phyloP scores from a whole-genome alignment of 2,113 vertebrate species.

The Tilapia sparmanii region DNA sequence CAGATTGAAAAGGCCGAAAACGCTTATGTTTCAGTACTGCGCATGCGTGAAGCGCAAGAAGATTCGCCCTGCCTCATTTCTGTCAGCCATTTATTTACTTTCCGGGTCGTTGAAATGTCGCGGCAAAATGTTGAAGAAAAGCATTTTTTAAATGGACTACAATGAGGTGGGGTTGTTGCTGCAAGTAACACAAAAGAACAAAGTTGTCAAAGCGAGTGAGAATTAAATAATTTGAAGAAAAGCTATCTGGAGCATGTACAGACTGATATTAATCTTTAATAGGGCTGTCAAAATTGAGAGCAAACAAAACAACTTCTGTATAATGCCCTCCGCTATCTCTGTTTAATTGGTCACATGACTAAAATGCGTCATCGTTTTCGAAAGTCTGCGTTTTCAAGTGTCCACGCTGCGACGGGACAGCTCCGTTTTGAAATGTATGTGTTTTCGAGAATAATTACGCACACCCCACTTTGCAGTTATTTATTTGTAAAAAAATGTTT shows the following conservation, averaged over 20 bases:
- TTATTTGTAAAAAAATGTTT: too few species aligned
- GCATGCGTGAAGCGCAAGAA: neutral
- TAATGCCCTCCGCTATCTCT: neutral
- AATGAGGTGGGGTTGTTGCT: neutral
- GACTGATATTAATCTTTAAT: neutral
- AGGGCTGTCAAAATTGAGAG: neutral
- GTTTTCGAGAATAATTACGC: too few species aligned
- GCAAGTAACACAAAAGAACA: neutral
- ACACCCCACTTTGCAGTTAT: too few species aligned
- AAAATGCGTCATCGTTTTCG: neutral
- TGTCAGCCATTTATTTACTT: neutral
- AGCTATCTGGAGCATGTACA: fast-evolving
- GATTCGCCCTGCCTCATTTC: neutral
- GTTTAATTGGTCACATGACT: neutral
- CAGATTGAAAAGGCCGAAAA: neutral
- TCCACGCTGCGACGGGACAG: fast-evolving
- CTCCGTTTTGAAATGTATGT: neutral
- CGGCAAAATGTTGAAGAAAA: neutral
- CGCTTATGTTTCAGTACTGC: neutral
- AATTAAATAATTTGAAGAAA: neutral
- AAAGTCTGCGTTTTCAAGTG: neutral
- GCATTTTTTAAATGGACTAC: neutral
- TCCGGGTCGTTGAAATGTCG: fast-evolving
- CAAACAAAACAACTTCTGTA: neutral
- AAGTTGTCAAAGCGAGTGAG: neutral